phyloP scores from a whole-genome alignment of 2,797 vertebrate species.

The Xyrichtys novacula region DNA sequence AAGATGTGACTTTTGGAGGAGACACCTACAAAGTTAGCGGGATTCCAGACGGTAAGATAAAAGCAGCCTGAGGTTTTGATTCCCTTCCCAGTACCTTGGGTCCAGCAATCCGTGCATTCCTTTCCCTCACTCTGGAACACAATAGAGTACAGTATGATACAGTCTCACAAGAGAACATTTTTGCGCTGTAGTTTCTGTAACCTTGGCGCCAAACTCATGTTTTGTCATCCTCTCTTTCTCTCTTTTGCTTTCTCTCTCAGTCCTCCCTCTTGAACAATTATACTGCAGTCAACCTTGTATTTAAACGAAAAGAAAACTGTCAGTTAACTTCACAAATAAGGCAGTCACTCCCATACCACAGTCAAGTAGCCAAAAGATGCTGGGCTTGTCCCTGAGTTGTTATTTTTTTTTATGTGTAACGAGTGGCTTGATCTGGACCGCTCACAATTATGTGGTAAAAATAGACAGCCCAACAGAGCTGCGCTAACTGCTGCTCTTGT shows the following conservation, averaged over 20 bases:
- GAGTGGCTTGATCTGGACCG: conserved; percentile 80
- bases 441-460: conserved; percentile 86
- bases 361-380: conserved; percentile 82
- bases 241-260: too few relatives aligned
- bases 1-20: conserved; percentile 93
- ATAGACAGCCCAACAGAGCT: conserved; percentile 76
- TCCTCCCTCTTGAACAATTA: conserved; percentile 79
- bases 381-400: conserved; percentile 80
- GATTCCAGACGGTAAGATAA: conserved; percentile 91
- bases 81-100: conserved; percentile 57
- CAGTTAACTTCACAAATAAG: conserved; percentile 86
- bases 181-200: conserved; percentile 55
- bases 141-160: conserved; percentile 69
- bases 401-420: conserved; percentile 79
- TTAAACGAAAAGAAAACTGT: conserved; percentile 85
- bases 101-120: conserved; percentile 63
- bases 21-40: conserved; percentile 95
- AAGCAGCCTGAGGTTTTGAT: conserved; percentile 67
- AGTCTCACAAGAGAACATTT: conserved; percentile 69
- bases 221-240: conserved; percentile 77
- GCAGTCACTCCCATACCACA: conserved; percentile 84
- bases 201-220: conserved; percentile 77
- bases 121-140: conserved; percentile 48
- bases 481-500: conserved; percentile 75
- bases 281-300: conserved; percentile 82